phyloP scores from a whole-genome alignment of 2,888 invertebrate species.

The Bembecia ichneumoniformis region DNA sequence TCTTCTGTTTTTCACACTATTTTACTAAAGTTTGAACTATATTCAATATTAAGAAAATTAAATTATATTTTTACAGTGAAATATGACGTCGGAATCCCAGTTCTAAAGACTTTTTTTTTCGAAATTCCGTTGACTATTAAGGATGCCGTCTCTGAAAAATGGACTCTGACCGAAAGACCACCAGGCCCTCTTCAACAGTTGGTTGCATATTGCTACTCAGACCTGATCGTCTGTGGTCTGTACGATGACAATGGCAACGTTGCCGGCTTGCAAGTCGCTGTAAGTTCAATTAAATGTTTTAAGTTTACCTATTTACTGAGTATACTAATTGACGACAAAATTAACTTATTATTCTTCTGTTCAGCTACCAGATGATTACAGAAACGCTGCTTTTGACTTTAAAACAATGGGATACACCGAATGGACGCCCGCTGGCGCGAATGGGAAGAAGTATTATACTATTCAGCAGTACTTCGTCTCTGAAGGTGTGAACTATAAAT shows the following conservation, averaged over 20 bases:
- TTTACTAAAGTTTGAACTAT: too few relatives aligned
- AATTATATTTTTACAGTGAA: constrained; percentile 11
- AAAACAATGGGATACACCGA: constrained; percentile 1
- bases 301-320: too few relatives aligned
- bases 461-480: constrained; percentile 12
- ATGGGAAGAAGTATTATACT: constrained; percentile 9
- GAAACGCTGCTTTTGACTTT: neutral
- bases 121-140: constrained; percentile 25
- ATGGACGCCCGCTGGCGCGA: neutral
- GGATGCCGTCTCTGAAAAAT: constrained; percentile 20
- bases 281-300: too few relatives aligned
- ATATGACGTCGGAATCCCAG: constrained; percentile 13
- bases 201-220: constrained; percentile 28
- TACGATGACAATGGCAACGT: constrained; percentile 26
- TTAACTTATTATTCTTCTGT: neutral
- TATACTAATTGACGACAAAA: too few relatives aligned
- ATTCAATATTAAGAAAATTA: too few relatives aligned
- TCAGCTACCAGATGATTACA: constrained; percentile 2
- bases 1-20: too few relatives aligned
- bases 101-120: constrained; percentile 24
- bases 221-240: constrained; percentile 29
- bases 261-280: constrained; percentile 41
- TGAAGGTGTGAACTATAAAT: constrained; percentile 12
- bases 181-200: constrained; percentile 19
- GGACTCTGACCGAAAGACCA: constrained; percentile 19